These are phyloP conservation scores for Drosophila setifemur DNA, from an alignment of 1,140 invertebrate species.

Conservation along the genomic window DNA sequence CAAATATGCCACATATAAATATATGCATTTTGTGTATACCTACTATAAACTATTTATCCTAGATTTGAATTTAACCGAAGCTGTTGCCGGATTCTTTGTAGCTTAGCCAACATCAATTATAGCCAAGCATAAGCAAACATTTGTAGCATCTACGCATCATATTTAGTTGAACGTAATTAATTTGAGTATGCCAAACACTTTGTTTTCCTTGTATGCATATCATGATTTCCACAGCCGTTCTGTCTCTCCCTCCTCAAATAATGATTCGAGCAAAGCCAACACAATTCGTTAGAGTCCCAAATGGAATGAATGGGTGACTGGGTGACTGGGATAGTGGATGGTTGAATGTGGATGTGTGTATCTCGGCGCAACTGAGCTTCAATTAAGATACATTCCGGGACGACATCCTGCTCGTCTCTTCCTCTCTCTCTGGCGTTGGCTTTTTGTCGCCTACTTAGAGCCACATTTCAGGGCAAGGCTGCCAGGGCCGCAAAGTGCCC, in stretches of 20 bases:
- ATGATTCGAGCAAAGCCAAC: background rate
- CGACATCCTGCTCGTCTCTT: no score
- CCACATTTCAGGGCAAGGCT: conserved; percentile 25
- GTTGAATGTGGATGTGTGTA: background rate
- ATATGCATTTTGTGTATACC: conserved; percentile 62
- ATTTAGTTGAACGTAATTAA: conserved; percentile 64
- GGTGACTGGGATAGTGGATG: background rate
- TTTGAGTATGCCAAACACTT: conserved; percentile 65
- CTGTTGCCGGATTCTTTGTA: conserved; percentile 32
- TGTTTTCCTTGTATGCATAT: conserved; percentile 23
- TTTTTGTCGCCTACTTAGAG: conserved; percentile 53
- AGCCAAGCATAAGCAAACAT: conserved; percentile 28
- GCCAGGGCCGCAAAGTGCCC: conserved; percentile 45
- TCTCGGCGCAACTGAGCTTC: conserved; percentile 11
- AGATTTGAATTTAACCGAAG: conserved; percentile 40
- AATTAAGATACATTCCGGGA: conserved; percentile 18
- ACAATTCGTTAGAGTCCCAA: background rate
- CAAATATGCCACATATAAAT: conserved; percentile 10
- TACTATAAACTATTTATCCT: conserved; percentile 25
- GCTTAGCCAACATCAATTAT: conserved; percentile 40
- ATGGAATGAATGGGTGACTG: background rate
- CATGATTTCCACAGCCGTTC: conserved; percentile 9
- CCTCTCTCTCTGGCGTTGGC: conserved; percentile 56
- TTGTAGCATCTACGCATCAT: conserved; percentile 44
- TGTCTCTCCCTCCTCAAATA: conserved; percentile 13